A percentile compares a stretch with the other conserved stretches of the same genome.
These are phyloP conservation scores for Aleadryas rufinucha DNA, from an alignment of 2,113 vertebrate genomes.

Conservation along the genomic window DNA sequence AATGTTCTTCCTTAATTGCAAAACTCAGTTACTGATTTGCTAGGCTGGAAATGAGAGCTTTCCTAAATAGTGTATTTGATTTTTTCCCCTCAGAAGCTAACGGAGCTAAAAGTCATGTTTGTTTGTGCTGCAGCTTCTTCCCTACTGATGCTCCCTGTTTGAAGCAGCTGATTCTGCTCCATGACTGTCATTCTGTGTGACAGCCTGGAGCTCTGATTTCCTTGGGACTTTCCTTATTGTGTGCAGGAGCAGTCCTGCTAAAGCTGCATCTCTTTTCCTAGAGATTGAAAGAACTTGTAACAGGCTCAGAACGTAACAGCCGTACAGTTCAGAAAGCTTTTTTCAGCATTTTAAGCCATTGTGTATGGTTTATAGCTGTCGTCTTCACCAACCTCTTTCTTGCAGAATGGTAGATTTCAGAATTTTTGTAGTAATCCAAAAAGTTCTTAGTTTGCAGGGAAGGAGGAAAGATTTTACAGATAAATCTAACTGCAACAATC, in stretches of 20 bases:
- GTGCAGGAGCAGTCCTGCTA: background rate
- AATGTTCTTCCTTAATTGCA: background rate
- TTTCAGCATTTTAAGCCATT: background rate
- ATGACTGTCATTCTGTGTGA: background rate
- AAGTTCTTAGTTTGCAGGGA: background rate
- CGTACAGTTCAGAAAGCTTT: background rate
- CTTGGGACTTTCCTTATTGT: background rate
- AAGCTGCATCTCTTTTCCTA: background rate
- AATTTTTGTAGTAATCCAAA: background rate
- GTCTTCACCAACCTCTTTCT: background rate
- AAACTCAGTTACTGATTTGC: background rate
- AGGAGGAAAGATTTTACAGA: background rate
- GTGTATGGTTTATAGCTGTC: background rate
- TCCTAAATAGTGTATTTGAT: background rate
- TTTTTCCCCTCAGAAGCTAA: background rate
- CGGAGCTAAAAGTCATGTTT: background rate
- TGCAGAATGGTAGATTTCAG: background rate
- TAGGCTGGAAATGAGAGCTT: background rate
- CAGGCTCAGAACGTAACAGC: background rate
- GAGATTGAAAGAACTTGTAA: background rate
- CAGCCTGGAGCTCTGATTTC: background rate
- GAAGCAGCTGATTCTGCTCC: background rate
- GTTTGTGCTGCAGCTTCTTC: background rate
- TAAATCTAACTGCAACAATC: background rate
- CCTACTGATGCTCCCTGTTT: background rate